Evolutionary conservation across 2,113 vertebrate species (phyloP), one percentile per base, ranked within the genome.

Genomic region (Melanostigma gelatinosum): DNA sequence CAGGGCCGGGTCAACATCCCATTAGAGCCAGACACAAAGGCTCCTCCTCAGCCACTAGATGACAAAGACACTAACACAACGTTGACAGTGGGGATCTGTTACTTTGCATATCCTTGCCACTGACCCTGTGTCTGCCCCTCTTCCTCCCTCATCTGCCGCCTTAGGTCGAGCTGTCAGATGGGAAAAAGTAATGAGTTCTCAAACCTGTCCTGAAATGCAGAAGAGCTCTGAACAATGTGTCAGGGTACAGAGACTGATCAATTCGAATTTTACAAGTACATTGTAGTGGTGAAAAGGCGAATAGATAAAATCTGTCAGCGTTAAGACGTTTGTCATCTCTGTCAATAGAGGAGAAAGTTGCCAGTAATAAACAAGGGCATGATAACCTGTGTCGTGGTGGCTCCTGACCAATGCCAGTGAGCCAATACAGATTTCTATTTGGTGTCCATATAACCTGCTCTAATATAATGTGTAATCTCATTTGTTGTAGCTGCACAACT

Each of bases 1-100:
- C 58, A 64, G 32, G 90, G 64, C 52, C 22, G n/a, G 87, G 89
- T 87, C 89, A 87, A 65, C 77, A 67, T 88, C 89, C 78, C 73
- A 84, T 88, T 82, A 87, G 85, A 88, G 77, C 9, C 64, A 66
- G 77, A 87, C 82, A 79, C 77, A 72, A 50, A 72, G 57, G 32
- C 57, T 61, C 29, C 55, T 83, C 75, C 48, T 67, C n/a, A 72
- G 75, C 64, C 65, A 24, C 32, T n/a, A 7, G 61, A 77, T 80
- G 62, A 77, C 60, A 75, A 54, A 83, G 76, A 73, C 44, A 57
- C 63, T 38, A 85, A 86, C 82, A 76, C 74, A 79, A 77, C 75
- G 58, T 78, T 85, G 80, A 88, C 82, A 83, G 69, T 13, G 54
- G 52, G 65, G 34, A 27, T 87, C 68, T 82, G 81, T 76, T 76